A percentile compares a stretch with the other conserved stretches of the same genome.
phyloP scores from a whole-genome alignment of 2,113 vertebrate genomes.

The Oreochromis niloticus region DNA sequence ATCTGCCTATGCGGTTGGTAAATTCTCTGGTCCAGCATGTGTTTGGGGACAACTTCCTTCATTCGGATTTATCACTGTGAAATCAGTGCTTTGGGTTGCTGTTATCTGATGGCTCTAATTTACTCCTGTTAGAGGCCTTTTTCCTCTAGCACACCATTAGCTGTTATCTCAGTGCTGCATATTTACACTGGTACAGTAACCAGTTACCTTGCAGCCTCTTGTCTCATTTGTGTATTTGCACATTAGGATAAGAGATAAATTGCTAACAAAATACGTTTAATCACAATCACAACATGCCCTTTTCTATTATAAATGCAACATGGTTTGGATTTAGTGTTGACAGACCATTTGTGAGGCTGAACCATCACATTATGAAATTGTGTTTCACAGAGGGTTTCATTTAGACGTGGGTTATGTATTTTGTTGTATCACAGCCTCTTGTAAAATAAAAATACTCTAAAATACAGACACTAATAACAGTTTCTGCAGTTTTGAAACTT shows the following conservation, averaged over 20 bases:
- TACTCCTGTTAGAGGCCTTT: background rate
- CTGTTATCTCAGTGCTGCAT: background rate
- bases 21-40: background rate
- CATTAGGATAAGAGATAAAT: background rate
- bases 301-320: background rate
- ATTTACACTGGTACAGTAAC: background rate
- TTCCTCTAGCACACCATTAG: background rate
- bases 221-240: background rate
- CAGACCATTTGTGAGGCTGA: background rate
- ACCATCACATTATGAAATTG: background rate
- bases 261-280: background rate
- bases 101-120: background rate
- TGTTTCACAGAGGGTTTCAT: background rate
- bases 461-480: background rate
- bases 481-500: background rate
- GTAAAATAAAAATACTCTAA: background rate
- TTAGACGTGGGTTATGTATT: background rate
- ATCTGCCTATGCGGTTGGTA: background rate
- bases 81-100: background rate
- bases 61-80: background rate
- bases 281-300: background rate
- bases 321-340: background rate
- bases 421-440: background rate
- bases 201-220: background rate
- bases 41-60: background rate